These are phyloP conservation scores for Drosophila kohkoa DNA, from an alignment of 1,140 invertebrate species.

Conservation along the genomic window DNA sequence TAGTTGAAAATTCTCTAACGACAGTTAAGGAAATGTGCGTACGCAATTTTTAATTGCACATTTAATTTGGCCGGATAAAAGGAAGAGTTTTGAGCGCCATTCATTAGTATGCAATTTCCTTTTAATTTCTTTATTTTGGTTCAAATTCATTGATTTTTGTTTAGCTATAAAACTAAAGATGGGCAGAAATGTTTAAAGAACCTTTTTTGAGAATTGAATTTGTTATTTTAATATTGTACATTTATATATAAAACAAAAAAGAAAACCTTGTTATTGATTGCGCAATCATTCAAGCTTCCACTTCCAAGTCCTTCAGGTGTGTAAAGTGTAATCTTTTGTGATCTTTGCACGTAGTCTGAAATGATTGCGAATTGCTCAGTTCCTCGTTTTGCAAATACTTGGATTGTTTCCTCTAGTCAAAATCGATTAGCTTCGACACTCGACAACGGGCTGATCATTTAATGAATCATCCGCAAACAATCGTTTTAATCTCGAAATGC, in stretches of 20 bases:
- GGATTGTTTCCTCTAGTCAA: conserved; percentile 34
- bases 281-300: background rate
- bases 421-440: conserved; percentile 20
- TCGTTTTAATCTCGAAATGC: conserved; percentile 18
- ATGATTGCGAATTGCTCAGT: conserved; percentile 34
- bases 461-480: conserved; percentile 30
- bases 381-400: conserved; percentile 33
- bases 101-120: conserved; percentile 1
- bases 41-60: conserved; percentile 11
- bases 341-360: conserved; percentile 41
- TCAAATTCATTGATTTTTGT: too few species aligned
- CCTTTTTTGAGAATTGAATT: background rate
- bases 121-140: background rate
- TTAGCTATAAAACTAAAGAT: too few species aligned
- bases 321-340: conserved; percentile 26
- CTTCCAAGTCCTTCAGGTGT: background rate
- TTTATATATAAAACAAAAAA: too few species aligned
- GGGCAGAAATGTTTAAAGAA: background rate
- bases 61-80: background rate
- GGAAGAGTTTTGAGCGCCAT: background rate
- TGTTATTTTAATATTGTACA: background rate
- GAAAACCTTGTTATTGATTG: background rate
- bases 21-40: conserved; percentile 24
- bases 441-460: conserved; percentile 23
- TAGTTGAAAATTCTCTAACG: background rate